Conservation (phyloP, 1,140 invertebrate genomes). For the Mizuhopecten yessoensis region DNA sequence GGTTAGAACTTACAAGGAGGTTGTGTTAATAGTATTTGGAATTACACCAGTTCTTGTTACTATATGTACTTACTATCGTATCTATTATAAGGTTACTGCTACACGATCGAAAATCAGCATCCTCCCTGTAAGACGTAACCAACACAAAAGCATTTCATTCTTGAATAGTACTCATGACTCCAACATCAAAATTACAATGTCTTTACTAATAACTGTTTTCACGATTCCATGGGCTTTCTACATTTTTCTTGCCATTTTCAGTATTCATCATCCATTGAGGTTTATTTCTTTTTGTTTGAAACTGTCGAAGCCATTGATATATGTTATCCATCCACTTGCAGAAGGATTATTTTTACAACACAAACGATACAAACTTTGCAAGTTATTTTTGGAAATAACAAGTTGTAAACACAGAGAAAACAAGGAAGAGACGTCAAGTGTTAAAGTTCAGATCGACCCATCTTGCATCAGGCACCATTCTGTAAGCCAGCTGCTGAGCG, state of each 20-base stretch:
- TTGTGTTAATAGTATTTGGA: not conserved
- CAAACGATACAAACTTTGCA: not conserved
- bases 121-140: not conserved
- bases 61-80: not conserved
- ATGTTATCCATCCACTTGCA: not conserved
- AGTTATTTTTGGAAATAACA: not conserved
- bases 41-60: not conserved
- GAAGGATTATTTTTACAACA: not conserved
- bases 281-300: not conserved
- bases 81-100: not conserved
- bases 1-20: not conserved
- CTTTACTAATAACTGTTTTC: not conserved
- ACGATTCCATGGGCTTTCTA: not conserved
- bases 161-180: not conserved
- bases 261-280: not conserved
- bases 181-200: not conserved
- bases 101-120: not conserved
- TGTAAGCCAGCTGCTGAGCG: not conserved
- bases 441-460: not conserved
- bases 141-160: not conserved
- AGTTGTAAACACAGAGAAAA: not conserved
- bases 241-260: not conserved
- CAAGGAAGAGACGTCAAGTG: not conserved
- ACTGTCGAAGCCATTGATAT: not conserved
- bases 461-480: not conserved